Evolutionary conservation across 2,888 invertebrate genomes (phyloP).

Genomic region (Sylvicola fuscatus): DNA sequence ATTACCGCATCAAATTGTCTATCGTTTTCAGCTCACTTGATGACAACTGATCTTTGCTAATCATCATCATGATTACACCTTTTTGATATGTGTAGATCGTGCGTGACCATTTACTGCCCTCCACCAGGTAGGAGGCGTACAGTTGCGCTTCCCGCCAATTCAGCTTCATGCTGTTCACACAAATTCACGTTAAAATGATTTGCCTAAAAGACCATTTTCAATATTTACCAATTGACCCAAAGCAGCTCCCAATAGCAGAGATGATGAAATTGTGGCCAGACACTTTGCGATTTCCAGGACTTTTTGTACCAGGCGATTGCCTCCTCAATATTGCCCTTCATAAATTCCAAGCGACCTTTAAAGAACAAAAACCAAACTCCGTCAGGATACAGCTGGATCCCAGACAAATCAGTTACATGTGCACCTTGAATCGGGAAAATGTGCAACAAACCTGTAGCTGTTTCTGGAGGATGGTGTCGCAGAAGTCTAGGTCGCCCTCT

Average conservation of each 20-base stretch:
- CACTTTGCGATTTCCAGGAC: constrained; percentile 60
- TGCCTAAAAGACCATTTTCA: too few species aligned
- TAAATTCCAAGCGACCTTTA: constrained; percentile 65
- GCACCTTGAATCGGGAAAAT: too few species aligned
- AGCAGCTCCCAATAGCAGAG: constrained; percentile 87
- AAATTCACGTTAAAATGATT: neutral
- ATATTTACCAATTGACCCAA: constrained; percentile 64
- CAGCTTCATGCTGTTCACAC: constrained; percentile 31
- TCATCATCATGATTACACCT: constrained; percentile 63
- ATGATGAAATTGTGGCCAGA: constrained; percentile 85
- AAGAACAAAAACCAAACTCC: constrained; percentile 88
- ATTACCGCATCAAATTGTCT: constrained; percentile 45
- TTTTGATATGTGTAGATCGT: constrained; percentile 83
- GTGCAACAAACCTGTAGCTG: constrained; percentile 33
- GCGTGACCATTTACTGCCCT: constrained; percentile 77
- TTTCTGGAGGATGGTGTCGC: constrained; percentile 50
- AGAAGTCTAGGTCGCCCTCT: constrained; percentile 57
- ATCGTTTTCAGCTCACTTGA: constrained; percentile 32
- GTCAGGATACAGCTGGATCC: constrained; percentile 41
- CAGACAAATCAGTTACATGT: constrained; percentile 2
- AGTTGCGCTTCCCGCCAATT: constrained; percentile 59
- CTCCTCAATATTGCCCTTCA: constrained; percentile 51
- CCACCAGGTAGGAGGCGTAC: constrained; percentile 48
- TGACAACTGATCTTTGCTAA: constrained; percentile 28
- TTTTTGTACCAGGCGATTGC: constrained; percentile 56